Evolutionary conservation across 1,140 invertebrate genomes (phyloP).

Genomic region (Acromyrmex charruanus): DNA sequence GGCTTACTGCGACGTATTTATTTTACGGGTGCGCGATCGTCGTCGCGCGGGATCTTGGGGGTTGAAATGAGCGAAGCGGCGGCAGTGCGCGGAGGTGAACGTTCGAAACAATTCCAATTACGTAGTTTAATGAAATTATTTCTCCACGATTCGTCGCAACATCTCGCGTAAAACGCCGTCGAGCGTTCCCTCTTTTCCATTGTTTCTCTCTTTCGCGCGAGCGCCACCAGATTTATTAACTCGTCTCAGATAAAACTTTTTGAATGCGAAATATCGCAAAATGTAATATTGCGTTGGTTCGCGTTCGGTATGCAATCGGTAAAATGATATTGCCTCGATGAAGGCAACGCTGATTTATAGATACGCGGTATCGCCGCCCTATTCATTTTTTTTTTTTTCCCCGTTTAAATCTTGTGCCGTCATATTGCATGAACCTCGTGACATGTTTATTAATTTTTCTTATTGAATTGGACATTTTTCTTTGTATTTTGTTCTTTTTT

Average conservation of each 20-base stretch:
- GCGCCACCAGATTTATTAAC: slow-evolving; percentile 74
- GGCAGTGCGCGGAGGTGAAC: slow-evolving; percentile 34
- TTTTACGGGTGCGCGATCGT: slow-evolving; percentile 55
- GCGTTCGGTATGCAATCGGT: slow-evolving; percentile 58
- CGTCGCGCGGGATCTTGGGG: slow-evolving; percentile 42
- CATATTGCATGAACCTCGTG: slow-evolving; percentile 13
- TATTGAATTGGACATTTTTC: background rate
- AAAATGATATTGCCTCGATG: slow-evolving; percentile 45
- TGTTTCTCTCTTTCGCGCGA: background rate
- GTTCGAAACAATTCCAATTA: slow-evolving; percentile 64
- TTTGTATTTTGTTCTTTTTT: background rate
- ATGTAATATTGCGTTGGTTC: slow-evolving; percentile 72
- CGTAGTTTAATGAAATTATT: slow-evolving; percentile 64
- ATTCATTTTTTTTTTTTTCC: background rate
- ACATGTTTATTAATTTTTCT: slow-evolving; percentile 47
- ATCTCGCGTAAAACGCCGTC: slow-evolving; percentile 51
- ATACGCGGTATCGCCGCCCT: slow-evolving; percentile 5
- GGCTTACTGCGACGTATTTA: slow-evolving; percentile 61
- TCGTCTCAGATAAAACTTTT: slow-evolving; percentile 72
- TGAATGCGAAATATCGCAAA: slow-evolving; percentile 69
- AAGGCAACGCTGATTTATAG: slow-evolving; percentile 51
- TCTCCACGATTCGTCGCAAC: slow-evolving; percentile 57
- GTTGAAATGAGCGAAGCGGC: slow-evolving; percentile 43
- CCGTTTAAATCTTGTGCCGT: background rate
- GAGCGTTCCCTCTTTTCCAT: slow-evolving; percentile 33